Evolutionary conservation across 2,113 vertebrate species (phyloP).

Genomic region (Struthidea cinerea): DNA sequence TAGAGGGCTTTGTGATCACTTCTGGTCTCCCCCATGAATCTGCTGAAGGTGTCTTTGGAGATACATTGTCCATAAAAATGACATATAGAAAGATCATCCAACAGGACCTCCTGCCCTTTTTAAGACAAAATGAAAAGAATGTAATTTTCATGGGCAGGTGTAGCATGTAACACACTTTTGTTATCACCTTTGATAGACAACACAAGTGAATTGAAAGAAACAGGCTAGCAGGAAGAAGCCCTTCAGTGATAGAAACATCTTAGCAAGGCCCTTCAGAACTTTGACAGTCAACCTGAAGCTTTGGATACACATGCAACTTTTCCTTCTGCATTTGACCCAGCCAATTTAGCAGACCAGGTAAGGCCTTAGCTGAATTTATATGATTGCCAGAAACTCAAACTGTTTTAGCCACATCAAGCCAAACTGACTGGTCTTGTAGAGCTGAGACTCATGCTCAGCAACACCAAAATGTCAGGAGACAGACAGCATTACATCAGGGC

Average conservation of each 20-base stretch:
- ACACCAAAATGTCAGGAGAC: background rate
- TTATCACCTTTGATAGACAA: background rate
- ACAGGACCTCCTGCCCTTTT: background rate
- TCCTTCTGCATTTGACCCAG: background rate
- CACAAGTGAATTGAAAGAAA: background rate
- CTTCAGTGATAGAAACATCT: background rate
- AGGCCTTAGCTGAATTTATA: background rate
- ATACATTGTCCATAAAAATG: background rate
- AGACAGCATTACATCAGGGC: background rate
- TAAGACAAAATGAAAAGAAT: background rate
- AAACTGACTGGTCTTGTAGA: background rate
- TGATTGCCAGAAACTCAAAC: background rate
- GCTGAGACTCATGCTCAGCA: background rate
- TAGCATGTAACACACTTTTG: background rate
- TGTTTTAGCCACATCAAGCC: background rate
- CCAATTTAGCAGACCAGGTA: background rate
- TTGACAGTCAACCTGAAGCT: background rate
- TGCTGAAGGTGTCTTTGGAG: background rate
- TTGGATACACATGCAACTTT: background rate
- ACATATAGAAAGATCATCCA: background rate
- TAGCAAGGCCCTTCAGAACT: background rate
- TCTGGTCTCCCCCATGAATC: fast-evolving
- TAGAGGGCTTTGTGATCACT: background rate
- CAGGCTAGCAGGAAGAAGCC: background rate
- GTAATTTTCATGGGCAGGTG: background rate